Evolutionary conservation across 1,140 invertebrate genomes (phyloP), one percentile per base, ranked within the genome.

Genomic region (Meloidogyne exigua): DNA sequence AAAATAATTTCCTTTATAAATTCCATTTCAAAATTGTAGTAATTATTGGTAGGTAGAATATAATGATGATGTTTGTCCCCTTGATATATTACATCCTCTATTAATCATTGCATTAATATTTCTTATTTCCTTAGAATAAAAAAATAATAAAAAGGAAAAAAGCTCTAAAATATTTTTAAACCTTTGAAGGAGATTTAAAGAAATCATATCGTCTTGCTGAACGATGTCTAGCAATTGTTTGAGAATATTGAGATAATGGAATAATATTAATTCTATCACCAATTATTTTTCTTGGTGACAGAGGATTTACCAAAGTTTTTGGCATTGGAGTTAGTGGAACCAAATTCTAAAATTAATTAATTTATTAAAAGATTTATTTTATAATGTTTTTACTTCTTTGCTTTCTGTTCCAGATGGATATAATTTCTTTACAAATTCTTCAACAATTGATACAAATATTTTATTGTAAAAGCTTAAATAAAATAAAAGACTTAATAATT

Each of bases 381-480:
- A 28, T 5, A 57, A 36, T 32, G 18, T 49, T 63, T 80, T n/a
- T 28, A 82, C 81, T 65, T 82, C 81, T 74, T 84, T 84, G 32
- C 57, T 39, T 21, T 85, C 83, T 32, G 57, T 13, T 23, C 57
- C 69, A 10, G 80, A 10, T 36, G 82, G 81, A 72, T 83, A 68
- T 28, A 85, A 57, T 39, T 69, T 76, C 44, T 87, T 85, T 11
- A 86, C 84, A 49, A 82, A 84, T 25, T 83, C 82, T 67, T 87
- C 83, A 13, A 77, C 76, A 15, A 73, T 39, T 21, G 76, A 26
- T 12, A 87, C 75, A 70, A 85, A 87, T 23, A 86, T 76, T 18
- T 70, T 69, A 72, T 85, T 85, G 70, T 85, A 85, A 57, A 83
- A 85, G 25, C 66, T 76, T 18, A 18, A 69, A 49, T 9, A 42